Base-by-base conservation (phyloP, 1,140 invertebrate genomes). In the Caenorhabditis briggsae region DNA sequence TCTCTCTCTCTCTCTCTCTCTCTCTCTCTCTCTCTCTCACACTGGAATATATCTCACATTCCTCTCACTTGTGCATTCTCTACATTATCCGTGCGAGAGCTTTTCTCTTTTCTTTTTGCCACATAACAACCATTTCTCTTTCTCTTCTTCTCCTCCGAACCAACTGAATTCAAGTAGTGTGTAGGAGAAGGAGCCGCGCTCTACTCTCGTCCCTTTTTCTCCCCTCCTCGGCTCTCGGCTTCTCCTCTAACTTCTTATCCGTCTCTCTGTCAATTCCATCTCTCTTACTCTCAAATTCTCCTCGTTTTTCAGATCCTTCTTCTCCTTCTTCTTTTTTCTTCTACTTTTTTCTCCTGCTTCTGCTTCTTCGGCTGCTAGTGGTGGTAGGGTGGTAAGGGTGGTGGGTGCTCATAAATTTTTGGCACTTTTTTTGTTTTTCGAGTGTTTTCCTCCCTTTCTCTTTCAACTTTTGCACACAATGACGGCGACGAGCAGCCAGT, bases 141-240 rank as follows among this genome's bases (percentile, higher is more conserved):
- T 53, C 20, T 78, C 46, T 74, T 8, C 53, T 46, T 50, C 14
- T 78, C 46, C 53, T 43, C 41, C 33, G 9, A 48, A 12, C 55
- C 33, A 9, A 56, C 56, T 56, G 23, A 16, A 64, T 84, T 48
- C 55, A 64, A 58, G 53, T 56, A 48, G 82, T 61, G 59, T 61
- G 33, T 41, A 53, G 78, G 20, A 82, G 78, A 83, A 84, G 83
- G 59, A 84, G 56, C 83, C 83, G 56, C 55, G 46, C 59, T 65
- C 59, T n/a, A n/a, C 82, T 64, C 53, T 83, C 12, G 18, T 61
- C 25, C 53, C n/a, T n/a, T n/a, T n/a, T n/a, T n/a, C 55, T 55
- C 16, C 23, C 33, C 18, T 33, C 33, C 33, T 33, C 33, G 33
- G 33, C 33, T 33, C 33, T 33, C 33, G 33, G 33, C 33, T 33